Conservation (phyloP, 2,797 vertebrate genomes). For the Gallinago stenura region DNA sequence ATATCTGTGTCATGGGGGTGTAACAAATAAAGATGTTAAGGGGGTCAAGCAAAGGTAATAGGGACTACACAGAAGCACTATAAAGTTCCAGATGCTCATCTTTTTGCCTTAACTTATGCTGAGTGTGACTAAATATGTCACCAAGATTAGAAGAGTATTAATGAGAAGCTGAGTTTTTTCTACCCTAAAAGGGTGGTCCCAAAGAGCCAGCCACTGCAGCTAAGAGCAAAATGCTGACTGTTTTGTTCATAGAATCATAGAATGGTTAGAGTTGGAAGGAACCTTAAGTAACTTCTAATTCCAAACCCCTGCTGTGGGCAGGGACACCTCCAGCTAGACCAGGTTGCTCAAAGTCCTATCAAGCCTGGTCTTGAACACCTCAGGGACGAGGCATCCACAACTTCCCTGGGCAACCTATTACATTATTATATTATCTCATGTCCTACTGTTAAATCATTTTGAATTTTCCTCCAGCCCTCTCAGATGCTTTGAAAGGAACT, state of each 20-base stretch:
- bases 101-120: neutral
- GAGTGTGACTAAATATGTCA: neutral
- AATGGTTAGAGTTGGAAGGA: neutral
- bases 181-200: neutral
- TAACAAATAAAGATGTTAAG: neutral
- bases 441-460: neutral
- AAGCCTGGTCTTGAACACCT: neutral
- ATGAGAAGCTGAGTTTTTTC: neutral
- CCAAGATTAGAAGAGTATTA: neutral
- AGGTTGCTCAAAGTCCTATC: neutral
- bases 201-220: neutral
- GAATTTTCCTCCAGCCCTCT: neutral
- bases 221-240: neutral
- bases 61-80: accelerated
- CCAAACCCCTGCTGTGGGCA: neutral
- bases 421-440: neutral
- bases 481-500: neutral
- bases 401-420: neutral
- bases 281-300: neutral
- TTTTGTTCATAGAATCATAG: neutral
- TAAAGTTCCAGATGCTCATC: neutral
- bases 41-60: neutral
- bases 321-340: neutral
- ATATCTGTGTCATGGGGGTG: accelerated
- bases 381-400: neutral